A percentile compares a stretch with the other conserved stretches of the same genome.
Evolutionary conservation across 2,113 vertebrate genomes (phyloP).

Genomic region (Capricornis sumatraensis): DNA sequence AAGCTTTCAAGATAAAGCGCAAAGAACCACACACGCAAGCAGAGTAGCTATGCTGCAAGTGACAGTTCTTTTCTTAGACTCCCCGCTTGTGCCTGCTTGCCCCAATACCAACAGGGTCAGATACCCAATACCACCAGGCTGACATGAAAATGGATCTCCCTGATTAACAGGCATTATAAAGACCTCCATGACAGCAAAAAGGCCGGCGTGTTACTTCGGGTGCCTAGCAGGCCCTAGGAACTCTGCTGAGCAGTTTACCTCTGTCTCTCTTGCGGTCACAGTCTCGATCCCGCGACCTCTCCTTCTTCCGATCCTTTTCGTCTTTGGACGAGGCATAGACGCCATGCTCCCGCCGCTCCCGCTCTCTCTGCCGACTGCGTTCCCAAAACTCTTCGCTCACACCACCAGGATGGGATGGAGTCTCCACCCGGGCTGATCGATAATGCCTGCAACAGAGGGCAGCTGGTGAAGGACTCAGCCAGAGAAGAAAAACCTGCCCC

Average conservation of each 20-base stretch:
- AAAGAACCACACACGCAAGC: not conserved
- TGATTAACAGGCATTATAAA: not conserved
- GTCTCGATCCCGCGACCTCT: slow-evolving; percentile 83
- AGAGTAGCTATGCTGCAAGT: not conserved
- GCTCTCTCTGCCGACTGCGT: slow-evolving; percentile 92
- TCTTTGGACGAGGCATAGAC: slow-evolving; percentile 97
- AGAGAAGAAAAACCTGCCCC: not conserved
- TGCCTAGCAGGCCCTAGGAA: not conserved
- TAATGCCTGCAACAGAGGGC: slow-evolving; percentile 84
- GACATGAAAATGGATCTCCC: not conserved
- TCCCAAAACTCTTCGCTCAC: slow-evolving; percentile 96
- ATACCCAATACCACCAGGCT: not conserved
- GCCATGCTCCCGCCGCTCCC: slow-evolving; percentile 92
- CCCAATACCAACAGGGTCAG: not conserved
- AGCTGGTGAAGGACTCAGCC: not conserved
- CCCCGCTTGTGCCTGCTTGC: not conserved
- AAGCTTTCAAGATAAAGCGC: not conserved
- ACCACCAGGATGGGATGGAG: slow-evolving; percentile 94
- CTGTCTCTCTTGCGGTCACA: slow-evolving; percentile 82
- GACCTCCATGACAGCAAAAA: not conserved
- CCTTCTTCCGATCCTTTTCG: slow-evolving; percentile 86
- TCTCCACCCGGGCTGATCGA: slow-evolving; percentile 93
- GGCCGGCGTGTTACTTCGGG: not conserved
- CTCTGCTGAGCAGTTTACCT: slow-evolving; percentile 70
- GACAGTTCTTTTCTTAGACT: slow-evolving; percentile 4